These are phyloP conservation scores for Triplophysa yarkandensis DNA, from an alignment of 2,797 vertebrate species.

Conservation along the genomic window DNA sequence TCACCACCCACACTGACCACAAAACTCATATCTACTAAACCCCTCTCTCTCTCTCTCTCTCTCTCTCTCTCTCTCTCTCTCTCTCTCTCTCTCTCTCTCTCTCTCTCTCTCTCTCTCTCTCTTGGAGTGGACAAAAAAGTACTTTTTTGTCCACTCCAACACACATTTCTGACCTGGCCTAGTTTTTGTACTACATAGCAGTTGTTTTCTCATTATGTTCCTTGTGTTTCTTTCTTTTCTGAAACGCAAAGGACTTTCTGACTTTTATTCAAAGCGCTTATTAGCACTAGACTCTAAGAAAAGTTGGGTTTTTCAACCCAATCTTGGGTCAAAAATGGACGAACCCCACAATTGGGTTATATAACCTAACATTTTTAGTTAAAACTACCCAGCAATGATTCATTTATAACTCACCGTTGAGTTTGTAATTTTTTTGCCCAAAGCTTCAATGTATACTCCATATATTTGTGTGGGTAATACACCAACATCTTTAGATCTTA, in stretches of 20 bases:
- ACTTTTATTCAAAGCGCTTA: too few relatives aligned
- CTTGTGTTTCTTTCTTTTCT: not conserved
- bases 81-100: not conserved
- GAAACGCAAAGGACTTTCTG: too few relatives aligned
- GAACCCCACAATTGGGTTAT: too few relatives aligned
- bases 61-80: not conserved
- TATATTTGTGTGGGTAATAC: not conserved
- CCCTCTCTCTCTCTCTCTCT: not conserved
- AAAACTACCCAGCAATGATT: too few relatives aligned
- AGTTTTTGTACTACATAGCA: conserved; percentile 48
- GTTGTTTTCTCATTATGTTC: conserved; percentile 3
- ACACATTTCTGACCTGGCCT: conserved; percentile 49
- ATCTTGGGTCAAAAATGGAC: too few relatives aligned
- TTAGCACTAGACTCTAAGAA: too few relatives aligned
- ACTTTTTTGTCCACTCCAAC: conserved; percentile 22
- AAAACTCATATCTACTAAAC: conserved; percentile 33
- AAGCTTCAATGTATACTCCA: too few relatives aligned
- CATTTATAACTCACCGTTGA: too few relatives aligned
- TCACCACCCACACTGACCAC: conserved; percentile 45
- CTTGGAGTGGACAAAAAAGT: too few relatives aligned
- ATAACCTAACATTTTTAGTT: too few relatives aligned
- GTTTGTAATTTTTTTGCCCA: too few relatives aligned
- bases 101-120: not conserved
- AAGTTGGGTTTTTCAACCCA: too few relatives aligned
- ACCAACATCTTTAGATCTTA: not conserved